Evolutionary conservation across 1,140 invertebrate genomes (phyloP).

Genomic region (Halotydeus destructor): DNA sequence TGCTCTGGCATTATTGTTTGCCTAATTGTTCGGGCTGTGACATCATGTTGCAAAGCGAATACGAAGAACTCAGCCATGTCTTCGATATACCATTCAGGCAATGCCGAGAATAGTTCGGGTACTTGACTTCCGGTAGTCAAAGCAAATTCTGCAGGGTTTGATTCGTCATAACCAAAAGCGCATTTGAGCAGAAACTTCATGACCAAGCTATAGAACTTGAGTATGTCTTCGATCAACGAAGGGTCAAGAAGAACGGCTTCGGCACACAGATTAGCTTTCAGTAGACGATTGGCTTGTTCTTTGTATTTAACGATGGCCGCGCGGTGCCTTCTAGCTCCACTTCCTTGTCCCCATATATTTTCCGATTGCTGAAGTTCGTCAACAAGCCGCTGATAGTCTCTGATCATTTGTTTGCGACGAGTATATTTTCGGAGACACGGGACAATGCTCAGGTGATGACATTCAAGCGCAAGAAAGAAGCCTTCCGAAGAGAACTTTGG

Average conservation of each 20-base stretch:
- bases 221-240: constrained; percentile 41
- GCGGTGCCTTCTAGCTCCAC: not conserved
- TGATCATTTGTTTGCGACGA: constrained; percentile 27
- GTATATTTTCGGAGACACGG: constrained; percentile 50
- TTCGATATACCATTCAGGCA: constrained; percentile 76
- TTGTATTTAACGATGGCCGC: constrained; percentile 19
- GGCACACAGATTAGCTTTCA: constrained; percentile 30
- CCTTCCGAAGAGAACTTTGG: constrained; percentile 67
- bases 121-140: constrained; percentile 10
- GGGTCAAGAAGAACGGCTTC: constrained; percentile 43
- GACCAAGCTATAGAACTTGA: constrained; percentile 55
- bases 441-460: constrained; percentile 57
- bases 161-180: constrained; percentile 13
- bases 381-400: constrained; percentile 48
- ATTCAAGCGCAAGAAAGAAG: constrained; percentile 66
- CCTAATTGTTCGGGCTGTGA: constrained; percentile 38
- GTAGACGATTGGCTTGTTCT: constrained; percentile 23
- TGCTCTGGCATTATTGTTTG: constrained; percentile 22
- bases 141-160: not conserved
- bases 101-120: constrained; percentile 31
- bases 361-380: constrained; percentile 42
- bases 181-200: constrained; percentile 50
- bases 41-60: constrained; percentile 18
- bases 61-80: constrained; percentile 19
- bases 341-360: constrained; percentile 16